Evolutionary conservation across 2,113 vertebrate genomes (phyloP), one percentile per base, ranked within the genome.

Genomic region (Xenopus borealis): DNA sequence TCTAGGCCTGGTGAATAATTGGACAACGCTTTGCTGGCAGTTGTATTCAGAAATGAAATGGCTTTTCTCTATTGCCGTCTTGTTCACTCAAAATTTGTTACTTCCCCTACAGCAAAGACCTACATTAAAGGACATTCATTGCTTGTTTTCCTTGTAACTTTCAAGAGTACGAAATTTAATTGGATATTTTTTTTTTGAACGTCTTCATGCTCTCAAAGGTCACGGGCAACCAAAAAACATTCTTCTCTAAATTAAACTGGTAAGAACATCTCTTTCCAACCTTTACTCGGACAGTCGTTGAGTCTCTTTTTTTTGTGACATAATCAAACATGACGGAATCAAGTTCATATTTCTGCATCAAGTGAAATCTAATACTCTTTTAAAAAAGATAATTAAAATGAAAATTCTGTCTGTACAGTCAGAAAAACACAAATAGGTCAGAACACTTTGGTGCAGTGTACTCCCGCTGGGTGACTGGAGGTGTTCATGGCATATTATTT

Each of bases 1-100:
- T 81, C 33, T 68, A 82, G 79, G 82, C 76, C 65, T 81, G 64
- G 55, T 86, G 79, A 88, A 87, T 89, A 90, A 86, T 86, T 86
- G 85, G 89, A 82, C 72, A 76, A 68, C 69, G 65, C 30, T 72
- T 79, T 84, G 78, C 62, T 1, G 13, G 57, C 79, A 67, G 78
- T 79, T 84, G 12, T 69, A 20, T 16, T 79, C 19, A 63, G 40
- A 20, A 82, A 83, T 62, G 81, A 83, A 80, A 72, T 72, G 80
- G 69, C 57, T 79, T 83, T 82, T 62, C n/a, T 63, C 16, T 63
- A 69, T 64, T 62, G 59, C 66, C 45, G n/a, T 45, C 66, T 63
- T 63, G 66, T 69, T 76, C 59, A 6, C 75, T 78, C 73, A 73
- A 57, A 0, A 0, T 76, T 45, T 76, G 66, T 80, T 81, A 74